Evolutionary conservation across 2,888 invertebrate genomes (phyloP).

Genomic region (Nymphalis urticae): DNA sequence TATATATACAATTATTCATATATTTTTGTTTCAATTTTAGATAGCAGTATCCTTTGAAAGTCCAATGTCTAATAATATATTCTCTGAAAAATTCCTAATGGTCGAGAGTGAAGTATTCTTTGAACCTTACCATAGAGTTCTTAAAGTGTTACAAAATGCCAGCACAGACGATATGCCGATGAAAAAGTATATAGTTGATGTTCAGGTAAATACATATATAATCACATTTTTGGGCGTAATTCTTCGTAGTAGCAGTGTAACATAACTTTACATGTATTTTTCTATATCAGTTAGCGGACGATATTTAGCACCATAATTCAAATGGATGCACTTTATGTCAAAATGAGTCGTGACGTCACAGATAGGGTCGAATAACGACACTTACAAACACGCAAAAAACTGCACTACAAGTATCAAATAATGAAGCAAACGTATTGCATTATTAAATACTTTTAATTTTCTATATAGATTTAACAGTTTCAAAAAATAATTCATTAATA

Average conservation of each 20-base stretch:
- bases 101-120: conserved; percentile 90
- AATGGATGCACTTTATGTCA: too few relatives aligned
- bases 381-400: conserved; percentile 34
- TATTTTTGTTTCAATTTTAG: conserved; percentile 45
- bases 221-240: background rate
- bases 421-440: conserved; percentile 50
- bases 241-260: too few relatives aligned
- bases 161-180: conserved; percentile 83
- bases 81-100: conserved; percentile 80
- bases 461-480: too few relatives aligned
- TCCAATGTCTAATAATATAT: conserved; percentile 61
- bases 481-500: too few relatives aligned
- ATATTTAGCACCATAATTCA: too few relatives aligned
- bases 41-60: conserved; percentile 71
- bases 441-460: background rate
- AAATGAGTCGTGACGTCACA: too few relatives aligned
- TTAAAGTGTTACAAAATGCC: conserved; percentile 85
- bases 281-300: too few relatives aligned
- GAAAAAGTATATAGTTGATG: conserved; percentile 84
- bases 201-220: conserved; percentile 59
- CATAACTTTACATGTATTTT: too few relatives aligned
- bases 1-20: background rate
- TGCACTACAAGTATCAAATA: conserved; percentile 45
- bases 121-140: conserved; percentile 89
- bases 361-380: too few relatives aligned